Evolutionary conservation across 2,797 vertebrate species (phyloP).

Genomic region (Phoebastria nigripes): DNA sequence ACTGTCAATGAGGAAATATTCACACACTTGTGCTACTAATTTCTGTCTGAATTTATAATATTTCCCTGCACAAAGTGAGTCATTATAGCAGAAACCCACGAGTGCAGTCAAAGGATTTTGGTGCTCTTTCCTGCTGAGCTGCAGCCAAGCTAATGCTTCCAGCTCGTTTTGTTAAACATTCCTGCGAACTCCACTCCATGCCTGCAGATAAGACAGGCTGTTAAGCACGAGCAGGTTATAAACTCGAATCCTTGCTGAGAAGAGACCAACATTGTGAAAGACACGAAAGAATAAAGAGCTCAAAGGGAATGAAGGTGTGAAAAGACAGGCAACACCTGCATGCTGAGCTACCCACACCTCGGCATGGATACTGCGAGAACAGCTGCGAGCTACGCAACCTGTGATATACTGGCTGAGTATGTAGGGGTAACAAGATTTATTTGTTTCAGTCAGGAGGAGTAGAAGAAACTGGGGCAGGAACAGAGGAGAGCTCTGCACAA

Average conservation of each 20-base stretch:
- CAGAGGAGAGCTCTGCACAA: neutral
- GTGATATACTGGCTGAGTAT: fast-evolving
- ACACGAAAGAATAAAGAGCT: neutral
- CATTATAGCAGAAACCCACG: neutral
- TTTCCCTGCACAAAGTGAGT: neutral
- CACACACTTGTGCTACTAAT: neutral
- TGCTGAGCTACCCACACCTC: neutral
- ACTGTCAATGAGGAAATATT: neutral
- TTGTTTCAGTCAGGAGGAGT: neutral
- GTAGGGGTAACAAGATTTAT: neutral
- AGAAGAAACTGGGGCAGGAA: neutral
- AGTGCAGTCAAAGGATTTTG: neutral
- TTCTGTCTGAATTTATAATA: neutral
- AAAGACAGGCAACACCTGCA: neutral
- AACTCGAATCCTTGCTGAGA: neutral
- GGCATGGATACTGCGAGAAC: neutral
- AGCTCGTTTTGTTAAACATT: neutral
- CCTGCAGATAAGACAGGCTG: neutral
- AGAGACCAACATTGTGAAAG: neutral
- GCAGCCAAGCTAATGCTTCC: neutral
- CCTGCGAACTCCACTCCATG: neutral
- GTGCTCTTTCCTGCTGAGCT: neutral
- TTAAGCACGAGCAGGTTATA: neutral
- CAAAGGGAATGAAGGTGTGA: neutral
- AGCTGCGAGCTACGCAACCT: fast-evolving